Percentiles rank a stretch among this genome's conserved stretches.
phyloP scores from a whole-genome alignment of 2,797 vertebrate species.

The Perodicticus potto region DNA sequence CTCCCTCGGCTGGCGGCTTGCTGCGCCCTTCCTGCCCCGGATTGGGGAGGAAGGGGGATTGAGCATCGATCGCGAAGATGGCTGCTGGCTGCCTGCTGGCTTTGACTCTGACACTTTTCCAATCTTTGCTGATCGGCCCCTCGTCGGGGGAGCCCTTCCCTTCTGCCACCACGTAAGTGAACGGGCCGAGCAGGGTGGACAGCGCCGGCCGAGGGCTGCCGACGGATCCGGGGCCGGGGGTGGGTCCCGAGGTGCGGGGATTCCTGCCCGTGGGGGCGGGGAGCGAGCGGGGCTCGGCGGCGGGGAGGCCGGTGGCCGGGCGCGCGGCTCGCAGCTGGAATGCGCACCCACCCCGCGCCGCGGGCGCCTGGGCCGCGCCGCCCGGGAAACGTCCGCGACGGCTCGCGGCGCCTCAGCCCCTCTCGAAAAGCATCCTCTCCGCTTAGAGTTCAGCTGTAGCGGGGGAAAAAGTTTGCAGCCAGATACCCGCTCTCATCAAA shows the following conservation, averaged over 20 bases:
- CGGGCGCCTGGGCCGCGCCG: not conserved
- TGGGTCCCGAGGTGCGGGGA: not conserved
- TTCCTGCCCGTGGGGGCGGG: constrained; percentile 74
- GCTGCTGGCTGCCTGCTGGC: constrained; percentile 93
- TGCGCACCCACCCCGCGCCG: not conserved
- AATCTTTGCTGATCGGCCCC: constrained; percentile 87
- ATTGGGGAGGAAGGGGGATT: constrained; percentile 58
- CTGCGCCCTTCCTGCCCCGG: not conserved
- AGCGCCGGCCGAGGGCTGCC: not conserved
- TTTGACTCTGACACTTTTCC: constrained; percentile 92
- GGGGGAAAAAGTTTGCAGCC: constrained; percentile 86
- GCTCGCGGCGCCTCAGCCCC: not conserved
- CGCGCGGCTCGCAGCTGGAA: not conserved
- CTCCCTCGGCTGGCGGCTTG: not conserved
- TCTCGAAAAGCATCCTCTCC: constrained; percentile 49
- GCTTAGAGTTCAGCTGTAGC: constrained; percentile 45
- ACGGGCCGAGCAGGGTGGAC: not conserved
- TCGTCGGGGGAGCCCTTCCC: constrained; percentile 94
- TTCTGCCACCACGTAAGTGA: constrained; percentile 95
- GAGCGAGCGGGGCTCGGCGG: not conserved
- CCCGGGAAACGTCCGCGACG: not conserved
- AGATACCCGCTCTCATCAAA: constrained; percentile 1
- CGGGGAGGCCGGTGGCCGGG: constrained; percentile 4
- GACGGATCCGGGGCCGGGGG: not conserved
- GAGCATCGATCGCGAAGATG: constrained; percentile 92